Evolutionary conservation across 2,113 vertebrate genomes (phyloP).

Genomic region (Marmota monax): DNA sequence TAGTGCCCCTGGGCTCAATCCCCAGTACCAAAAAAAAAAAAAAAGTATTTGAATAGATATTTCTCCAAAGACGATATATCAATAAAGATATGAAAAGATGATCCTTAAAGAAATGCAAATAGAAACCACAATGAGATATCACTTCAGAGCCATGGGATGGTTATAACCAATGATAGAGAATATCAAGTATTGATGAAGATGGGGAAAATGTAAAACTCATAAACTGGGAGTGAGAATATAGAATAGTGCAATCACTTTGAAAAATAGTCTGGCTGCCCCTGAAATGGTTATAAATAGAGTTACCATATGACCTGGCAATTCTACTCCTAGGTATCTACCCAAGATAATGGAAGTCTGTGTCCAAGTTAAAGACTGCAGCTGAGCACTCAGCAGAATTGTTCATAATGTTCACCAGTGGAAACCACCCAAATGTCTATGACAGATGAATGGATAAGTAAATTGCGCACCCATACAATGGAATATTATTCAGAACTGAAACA

Average conservation of each 20-base stretch:
- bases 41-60: no score
- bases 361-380: background rate
- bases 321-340: no score
- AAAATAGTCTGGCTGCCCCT: no score
- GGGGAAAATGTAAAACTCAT: background rate
- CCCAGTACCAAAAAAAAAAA: no score
- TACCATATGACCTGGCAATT: background rate
- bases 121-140: background rate
- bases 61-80: no score
- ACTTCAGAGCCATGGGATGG: background rate
- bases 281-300: no score
- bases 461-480: background rate
- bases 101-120: no score
- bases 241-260: background rate
- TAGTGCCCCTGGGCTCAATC: no score
- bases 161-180: background rate
- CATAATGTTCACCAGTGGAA: background rate
- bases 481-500: background rate
- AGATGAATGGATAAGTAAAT: background rate
- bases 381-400: background rate
- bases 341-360: background rate
- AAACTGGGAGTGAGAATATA: background rate
- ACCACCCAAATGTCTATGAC: no score
- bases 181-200: background rate
- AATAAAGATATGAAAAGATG: no score